Conservation (phyloP, 2,113 vertebrate genomes). For the Tonatia bakeri region DNA sequence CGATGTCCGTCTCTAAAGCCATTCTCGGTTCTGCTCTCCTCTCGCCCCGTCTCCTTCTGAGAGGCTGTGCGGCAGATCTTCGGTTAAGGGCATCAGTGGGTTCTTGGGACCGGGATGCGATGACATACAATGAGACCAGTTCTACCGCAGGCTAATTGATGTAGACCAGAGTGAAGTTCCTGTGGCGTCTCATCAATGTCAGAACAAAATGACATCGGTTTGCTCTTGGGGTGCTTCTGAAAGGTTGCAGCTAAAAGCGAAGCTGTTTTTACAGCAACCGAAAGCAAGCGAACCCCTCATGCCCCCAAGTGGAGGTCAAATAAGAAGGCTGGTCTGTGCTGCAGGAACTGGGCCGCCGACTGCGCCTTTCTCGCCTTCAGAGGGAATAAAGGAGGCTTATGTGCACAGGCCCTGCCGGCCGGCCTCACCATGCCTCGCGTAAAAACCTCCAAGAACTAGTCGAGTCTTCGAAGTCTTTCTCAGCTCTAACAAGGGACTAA, state of each 20-base stretch:
- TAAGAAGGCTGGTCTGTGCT: not conserved
- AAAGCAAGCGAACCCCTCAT: not conserved
- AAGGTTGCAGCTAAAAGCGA: not conserved
- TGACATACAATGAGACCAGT: not conserved
- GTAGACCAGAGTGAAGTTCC: not conserved
- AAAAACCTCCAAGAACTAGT: not conserved
- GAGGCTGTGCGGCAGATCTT: not conserved
- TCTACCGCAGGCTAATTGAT: not conserved
- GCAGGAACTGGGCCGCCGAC: not conserved
- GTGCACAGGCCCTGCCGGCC: not conserved
- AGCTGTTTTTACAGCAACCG: constrained; percentile 2
- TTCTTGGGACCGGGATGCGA: no score
- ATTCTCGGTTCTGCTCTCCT: not conserved
- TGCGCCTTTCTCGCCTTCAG: not conserved
- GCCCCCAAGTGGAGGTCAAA: rapidly evolving
- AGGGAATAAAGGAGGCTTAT: not conserved
- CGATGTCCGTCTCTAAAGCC: not conserved
- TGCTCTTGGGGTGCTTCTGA: not conserved
- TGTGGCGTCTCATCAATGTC: not conserved
- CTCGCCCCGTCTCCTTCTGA: not conserved
- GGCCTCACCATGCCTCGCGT: not conserved
- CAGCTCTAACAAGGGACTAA: not conserved
- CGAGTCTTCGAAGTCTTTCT: not conserved
- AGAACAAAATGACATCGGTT: not conserved
- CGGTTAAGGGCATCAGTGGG: not conserved